Evolutionary conservation across 2,888 invertebrate species (phyloP).

Genomic region (Tridacna gigas): DNA sequence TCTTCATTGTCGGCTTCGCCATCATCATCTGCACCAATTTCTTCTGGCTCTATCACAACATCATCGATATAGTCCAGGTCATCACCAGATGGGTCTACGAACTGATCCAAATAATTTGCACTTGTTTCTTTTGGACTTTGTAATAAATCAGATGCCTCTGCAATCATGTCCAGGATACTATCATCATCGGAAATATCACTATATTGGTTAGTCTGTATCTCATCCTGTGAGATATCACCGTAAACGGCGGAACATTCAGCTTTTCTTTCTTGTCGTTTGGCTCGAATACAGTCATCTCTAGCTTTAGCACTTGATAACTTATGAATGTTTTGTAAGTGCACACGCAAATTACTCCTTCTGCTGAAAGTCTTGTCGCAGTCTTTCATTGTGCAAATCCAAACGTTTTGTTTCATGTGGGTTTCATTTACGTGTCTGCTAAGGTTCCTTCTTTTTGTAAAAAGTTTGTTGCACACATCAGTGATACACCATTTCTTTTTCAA

Average conservation of each 20-base stretch:
- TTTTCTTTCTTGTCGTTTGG: not conserved
- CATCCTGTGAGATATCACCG: not conserved
- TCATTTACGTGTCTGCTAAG: not conserved
- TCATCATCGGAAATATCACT: not conserved
- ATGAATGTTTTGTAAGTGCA: slow-evolving; percentile 3
- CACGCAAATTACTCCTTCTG: slow-evolving; percentile 1
- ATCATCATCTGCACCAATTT: no score
- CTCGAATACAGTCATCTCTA: no score
- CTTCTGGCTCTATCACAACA: no score
- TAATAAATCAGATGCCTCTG: not conserved
- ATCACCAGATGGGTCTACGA: no score
- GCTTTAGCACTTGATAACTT: not conserved
- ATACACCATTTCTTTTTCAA: not conserved
- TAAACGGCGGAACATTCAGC: no score
- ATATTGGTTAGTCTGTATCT: not conserved
- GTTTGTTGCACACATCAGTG: slow-evolving; percentile 7
- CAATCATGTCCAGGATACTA: slow-evolving; percentile 5
- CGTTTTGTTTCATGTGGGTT: not conserved
- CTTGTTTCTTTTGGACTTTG: not conserved
- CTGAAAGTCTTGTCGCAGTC: slow-evolving; percentile 2
- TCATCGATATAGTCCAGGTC: no score
- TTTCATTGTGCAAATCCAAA: not conserved
- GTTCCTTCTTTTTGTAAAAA: not conserved
- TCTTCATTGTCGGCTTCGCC: no score
- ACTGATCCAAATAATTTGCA: not conserved